Percentiles rank a stretch among this genome's conserved stretches.
Evolutionary conservation across 2,113 vertebrate species (phyloP).

Genomic region (Sprattus sprattus): DNA sequence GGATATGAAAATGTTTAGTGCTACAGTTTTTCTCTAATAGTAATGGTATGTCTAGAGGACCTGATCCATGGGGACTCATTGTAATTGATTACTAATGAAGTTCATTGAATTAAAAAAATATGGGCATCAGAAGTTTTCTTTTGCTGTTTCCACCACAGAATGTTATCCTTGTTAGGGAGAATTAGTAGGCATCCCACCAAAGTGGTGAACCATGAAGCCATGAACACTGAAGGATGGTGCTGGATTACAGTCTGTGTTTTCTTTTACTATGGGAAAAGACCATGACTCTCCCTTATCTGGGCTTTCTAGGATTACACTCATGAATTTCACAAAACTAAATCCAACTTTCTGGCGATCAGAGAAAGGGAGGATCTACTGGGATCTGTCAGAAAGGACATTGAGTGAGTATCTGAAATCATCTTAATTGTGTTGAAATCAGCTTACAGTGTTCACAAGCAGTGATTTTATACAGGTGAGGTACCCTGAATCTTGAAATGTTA

Average conservation of each 20-base stretch:
- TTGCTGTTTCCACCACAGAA: neutral
- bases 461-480: neutral
- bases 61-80: neutral
- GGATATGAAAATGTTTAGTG: neutral
- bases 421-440: neutral
- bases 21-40: no score
- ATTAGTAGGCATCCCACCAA: no score
- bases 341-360: slow-evolving; percentile 90
- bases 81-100: no score
- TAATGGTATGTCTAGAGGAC: no score
- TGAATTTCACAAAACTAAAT: slow-evolving; percentile 98
- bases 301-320: slow-evolving; percentile 91
- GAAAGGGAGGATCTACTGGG: slow-evolving; percentile 95
- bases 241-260: neutral
- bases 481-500: neutral
- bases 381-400: slow-evolving; percentile 95
- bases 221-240: no score
- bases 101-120: neutral
- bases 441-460: neutral
- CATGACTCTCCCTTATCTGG: neutral
- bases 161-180: neutral
- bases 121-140: neutral
- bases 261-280: neutral
- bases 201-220: no score
- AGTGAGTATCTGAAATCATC: slow-evolving; percentile 78